Base-by-base conservation (phyloP, 92 coral and sea anemone species). In the Hydrozoanthus gracilis region DNA sequence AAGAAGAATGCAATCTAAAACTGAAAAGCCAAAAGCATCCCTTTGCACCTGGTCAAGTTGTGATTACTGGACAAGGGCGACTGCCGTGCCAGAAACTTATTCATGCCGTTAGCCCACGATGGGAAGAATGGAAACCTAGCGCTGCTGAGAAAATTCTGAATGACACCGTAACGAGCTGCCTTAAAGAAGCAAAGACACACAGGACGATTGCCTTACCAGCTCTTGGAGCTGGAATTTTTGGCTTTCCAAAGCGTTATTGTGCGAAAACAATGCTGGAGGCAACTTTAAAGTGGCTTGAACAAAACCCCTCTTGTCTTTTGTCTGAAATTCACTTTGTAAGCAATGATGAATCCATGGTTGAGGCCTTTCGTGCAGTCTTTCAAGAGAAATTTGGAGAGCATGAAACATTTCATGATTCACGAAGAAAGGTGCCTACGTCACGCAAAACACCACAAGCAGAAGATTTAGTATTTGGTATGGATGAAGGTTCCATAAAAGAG, bases 121-220 rank as follows among this genome's bases (percentile, higher is more conserved):
- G 90, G 90, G 79, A 78, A 67, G 39, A 27, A 27, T 27, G 39
- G 39, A 27, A 27, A 27, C 39, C 39, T 2, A 27, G 39, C 39
- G 39, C 39, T 27, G 72, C 72, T 8, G 94, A 89, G 65, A 90
- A 27, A 45, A 20, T 86, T 15, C 78, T 92, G 10, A 46, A 77
- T 39, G 88, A 82, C 60, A 69, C 94, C 3, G 90, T 92, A 2
- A 12, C 27, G 15, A 89, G 77, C 45, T 87, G 92, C 47, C 79
- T 92, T 12, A 60, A 89, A 0, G 76, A 85, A 44, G 92, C 94
- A 39, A 84, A 67, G 48, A 4, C 17, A 14, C 86, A 78, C 73
- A 62, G 76, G 10, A 78, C 94, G 3, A 87, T 94, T 60, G 98
- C 98, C 0, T 44, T 94, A 48, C 98, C 98, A 12, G 95, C 98